A percentile compares a stretch with the other conserved stretches of the same genome.
Evolutionary conservation across 2,888 invertebrate genomes (phyloP).

Genomic region (Yponomeuta sedellus): DNA sequence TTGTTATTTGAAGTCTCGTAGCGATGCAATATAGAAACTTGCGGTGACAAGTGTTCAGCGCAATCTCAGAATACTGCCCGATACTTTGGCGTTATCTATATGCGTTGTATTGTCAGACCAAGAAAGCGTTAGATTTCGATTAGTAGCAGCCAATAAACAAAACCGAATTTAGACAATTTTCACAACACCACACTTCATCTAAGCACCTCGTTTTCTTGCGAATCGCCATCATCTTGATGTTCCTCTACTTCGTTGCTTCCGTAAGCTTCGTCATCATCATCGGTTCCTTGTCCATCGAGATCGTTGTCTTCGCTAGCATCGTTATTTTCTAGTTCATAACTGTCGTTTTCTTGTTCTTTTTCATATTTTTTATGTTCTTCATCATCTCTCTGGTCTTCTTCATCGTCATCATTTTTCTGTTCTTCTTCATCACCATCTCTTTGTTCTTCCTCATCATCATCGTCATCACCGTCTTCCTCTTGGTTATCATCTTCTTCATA

Average conservation of each 20-base stretch:
- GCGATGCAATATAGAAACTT: no score
- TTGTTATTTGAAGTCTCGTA: no score
- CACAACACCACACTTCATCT: background rate
- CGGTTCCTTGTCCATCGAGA: slow-evolving; percentile 39
- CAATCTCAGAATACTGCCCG: no score
- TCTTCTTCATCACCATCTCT: slow-evolving; percentile 23
- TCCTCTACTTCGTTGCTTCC: slow-evolving; percentile 26
- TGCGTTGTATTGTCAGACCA: background rate
- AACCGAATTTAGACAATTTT: background rate
- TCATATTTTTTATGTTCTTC: slow-evolving; percentile 17
- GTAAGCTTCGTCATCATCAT: slow-evolving; percentile 27
- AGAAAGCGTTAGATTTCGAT: slow-evolving; percentile 10
- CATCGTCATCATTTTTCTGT: background rate
- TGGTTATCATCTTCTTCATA: background rate
- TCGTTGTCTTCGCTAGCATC: slow-evolving; percentile 36
- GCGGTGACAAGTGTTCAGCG: no score
- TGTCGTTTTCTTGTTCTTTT: slow-evolving; percentile 23
- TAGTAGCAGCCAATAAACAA: slow-evolving; percentile 13
- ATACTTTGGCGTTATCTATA: no score
- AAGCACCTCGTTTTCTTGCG: slow-evolving; percentile 10
- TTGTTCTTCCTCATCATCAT: slow-evolving; percentile 34
- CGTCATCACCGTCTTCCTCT: slow-evolving; percentile 26
- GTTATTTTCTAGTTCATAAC: slow-evolving; percentile 37
- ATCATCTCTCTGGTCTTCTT: slow-evolving; percentile 43
- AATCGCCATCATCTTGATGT: slow-evolving; percentile 26